Evolutionary conservation across 2,113 vertebrate genomes (phyloP), one percentile per base, ranked within the genome.

Genomic region (Eonycteris spelaea): DNA sequence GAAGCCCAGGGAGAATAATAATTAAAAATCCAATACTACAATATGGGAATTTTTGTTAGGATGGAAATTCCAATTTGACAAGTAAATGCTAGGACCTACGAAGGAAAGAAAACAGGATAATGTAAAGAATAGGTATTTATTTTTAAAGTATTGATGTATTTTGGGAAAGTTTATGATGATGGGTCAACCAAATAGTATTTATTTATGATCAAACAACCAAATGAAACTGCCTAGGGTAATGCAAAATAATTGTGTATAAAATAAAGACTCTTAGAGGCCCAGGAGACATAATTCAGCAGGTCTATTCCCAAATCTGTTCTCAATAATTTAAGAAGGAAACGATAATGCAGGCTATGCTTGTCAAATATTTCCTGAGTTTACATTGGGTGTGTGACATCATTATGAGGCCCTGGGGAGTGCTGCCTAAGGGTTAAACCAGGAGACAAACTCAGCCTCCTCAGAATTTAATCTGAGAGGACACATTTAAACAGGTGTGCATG

Each of bases 251-350:
- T 40, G 45, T 90, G 12, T 45, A 4, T 63, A 40, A 87, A 75
- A 78, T 79, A 92, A 79, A 87, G 28, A 74, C 19, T 61, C 18
- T 73, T 22, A 67, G 86, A 94, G 75, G 22, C 38, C 88, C 75
- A 65, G 67, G 87, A 92, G 92, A 71, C 35, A 12, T 86, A 92
- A 83, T 79, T 96, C 90, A 87, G 33, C 40, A 71, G 79, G 26
- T 22, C 24, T 21, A 87, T 35, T 79, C 87, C 57, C 70, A 95
- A 93, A 87, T 40, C 38, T 67, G 7, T 87, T 90, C 79, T 77
- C 21, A 87, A 68, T 43, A 91, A 80, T 63, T 65, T 57, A 63
- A 48, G 65, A 88, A 90, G 70, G 79, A 77, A 79, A 87, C 53
- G 61, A 61, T 95, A 86, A 77, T 4, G n/a, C 19, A 43, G 53